These are phyloP conservation scores for Synanthedon myopaeformis DNA, from an alignment of 2,888 invertebrate genomes.

Conservation along the genomic window DNA sequence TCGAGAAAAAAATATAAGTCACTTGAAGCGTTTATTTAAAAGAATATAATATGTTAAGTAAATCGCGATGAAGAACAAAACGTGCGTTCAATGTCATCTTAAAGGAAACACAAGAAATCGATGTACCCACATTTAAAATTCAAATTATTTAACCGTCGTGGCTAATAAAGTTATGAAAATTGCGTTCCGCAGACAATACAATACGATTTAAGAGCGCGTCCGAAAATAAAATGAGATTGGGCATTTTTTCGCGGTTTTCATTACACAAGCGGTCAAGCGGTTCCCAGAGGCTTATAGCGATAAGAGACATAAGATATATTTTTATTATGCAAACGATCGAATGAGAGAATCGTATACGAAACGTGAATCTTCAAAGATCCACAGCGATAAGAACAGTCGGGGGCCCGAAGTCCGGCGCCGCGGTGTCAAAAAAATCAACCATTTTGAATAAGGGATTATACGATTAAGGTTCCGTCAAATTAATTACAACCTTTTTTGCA, in stretches of 20 bases:
- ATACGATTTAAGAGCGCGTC: slow-evolving; percentile 4
- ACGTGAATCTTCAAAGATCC: slow-evolving; percentile 24
- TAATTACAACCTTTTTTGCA: too few species aligned
- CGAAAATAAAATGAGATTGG: slow-evolving; percentile 9
- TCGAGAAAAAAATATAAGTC: too few species aligned
- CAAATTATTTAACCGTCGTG: background rate
- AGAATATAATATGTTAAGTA: background rate
- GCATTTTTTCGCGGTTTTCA: slow-evolving; percentile 10
- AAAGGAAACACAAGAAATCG: too few species aligned
- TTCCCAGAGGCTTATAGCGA: slow-evolving; percentile 15
- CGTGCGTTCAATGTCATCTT: too few species aligned
- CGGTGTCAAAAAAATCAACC: slow-evolving; percentile 33
- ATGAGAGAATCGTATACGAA: slow-evolving; percentile 13
- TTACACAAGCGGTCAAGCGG: slow-evolving; percentile 8
- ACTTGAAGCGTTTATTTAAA: background rate
- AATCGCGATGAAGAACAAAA: background rate
- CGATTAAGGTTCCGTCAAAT: too few species aligned
- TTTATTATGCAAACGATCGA: slow-evolving; percentile 27
- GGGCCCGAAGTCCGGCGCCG: slow-evolving; percentile 31
- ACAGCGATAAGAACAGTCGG: slow-evolving; percentile 37
- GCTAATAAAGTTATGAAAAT: background rate
- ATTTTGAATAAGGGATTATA: too few species aligned
- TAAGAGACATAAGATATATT: slow-evolving; percentile 21
- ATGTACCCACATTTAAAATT: background rate
- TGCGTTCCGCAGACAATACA: background rate